A percentile compares a stretch with the other conserved stretches of the same genome.
phyloP scores from a whole-genome alignment of 2,888 invertebrate species.

The Drosophila peninsularis region DNA sequence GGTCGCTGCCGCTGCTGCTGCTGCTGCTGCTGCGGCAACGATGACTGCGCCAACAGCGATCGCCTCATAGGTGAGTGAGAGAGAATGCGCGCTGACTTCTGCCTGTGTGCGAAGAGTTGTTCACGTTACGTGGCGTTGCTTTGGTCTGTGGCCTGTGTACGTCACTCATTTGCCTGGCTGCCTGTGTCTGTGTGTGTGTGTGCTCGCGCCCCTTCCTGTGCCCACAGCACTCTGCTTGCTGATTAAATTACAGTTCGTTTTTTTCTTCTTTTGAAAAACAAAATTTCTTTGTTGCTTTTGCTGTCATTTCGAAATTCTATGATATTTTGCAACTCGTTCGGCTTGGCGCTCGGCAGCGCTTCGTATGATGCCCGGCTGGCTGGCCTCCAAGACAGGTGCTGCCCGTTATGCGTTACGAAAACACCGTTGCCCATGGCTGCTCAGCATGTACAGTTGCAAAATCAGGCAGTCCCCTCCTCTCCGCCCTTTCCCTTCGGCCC shows the following conservation, averaged over 20 bases:
- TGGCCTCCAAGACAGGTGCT: conserved; percentile 80
- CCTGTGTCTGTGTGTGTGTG: neutral
- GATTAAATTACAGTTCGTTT: conserved; percentile 75
- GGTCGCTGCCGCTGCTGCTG: conserved; percentile 2
- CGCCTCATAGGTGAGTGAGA: conserved; percentile 46
- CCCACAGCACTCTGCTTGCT: conserved; percentile 43
- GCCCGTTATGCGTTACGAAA: conserved; percentile 77
- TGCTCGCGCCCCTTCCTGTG: conserved; percentile 24
- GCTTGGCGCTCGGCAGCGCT: conserved; percentile 9
- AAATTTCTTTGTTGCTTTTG: conserved; percentile 22
- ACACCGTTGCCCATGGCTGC: conserved; percentile 17
- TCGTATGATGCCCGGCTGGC: conserved; percentile 17
- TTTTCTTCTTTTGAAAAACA: conserved; percentile 36
- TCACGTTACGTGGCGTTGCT: conserved; percentile 59
- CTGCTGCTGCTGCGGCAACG: conserved; percentile 10
- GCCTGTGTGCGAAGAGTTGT: conserved; percentile 25
- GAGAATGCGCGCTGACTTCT: conserved; percentile 3
- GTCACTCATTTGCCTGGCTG: conserved; percentile 43
- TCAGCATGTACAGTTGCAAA: conserved; percentile 66
- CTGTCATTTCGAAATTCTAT: conserved; percentile 38
- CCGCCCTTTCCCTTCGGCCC: neutral
- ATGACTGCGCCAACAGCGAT: conserved; percentile 29
- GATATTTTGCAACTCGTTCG: conserved; percentile 28
- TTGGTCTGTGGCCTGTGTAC: conserved; percentile 62
- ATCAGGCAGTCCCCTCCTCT: conserved; percentile 16